Base-by-base conservation (phyloP, 2,888 invertebrate genomes). In the Noctuana brunneofusca region DNA sequence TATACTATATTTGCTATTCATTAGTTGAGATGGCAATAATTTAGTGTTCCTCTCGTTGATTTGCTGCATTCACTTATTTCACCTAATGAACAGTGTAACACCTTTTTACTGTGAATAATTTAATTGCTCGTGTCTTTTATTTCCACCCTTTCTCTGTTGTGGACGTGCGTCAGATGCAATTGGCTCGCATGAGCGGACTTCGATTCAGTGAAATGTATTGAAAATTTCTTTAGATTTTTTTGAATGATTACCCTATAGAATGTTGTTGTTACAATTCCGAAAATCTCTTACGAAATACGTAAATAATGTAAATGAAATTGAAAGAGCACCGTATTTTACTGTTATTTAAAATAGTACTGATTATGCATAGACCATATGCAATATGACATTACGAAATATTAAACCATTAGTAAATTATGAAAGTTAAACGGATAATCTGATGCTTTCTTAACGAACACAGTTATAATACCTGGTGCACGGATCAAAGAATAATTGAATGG, bases 401-500 rank as follows among this genome's bases (percentile, higher is more conserved):
- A n/a, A 2, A 38, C 38, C 38, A 38, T 30, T 12, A 32, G 1
- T 2, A 32, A 32, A 32, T 32, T 32, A 4, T 2, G 1, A 12
- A 32, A 32, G 12, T 32, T 32, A 4, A 1, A 11, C 32, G 32
- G 5, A 41, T 41, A 41, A 16, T 41, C 20, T 41, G 41, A 8
- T 41, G 16, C 2, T 20, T 46, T 46, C 18, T 16, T 46, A 46
- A 18, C 1, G 20, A 46, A 41, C 5, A 8, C n/a, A 16, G 41
- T 46, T 8, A 11, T 46, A 11, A 18, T 46, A 46, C 24, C 18
- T 46, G 24, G n/a, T 24, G 14, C 49, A 14, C 8, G 27, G 14
- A 27, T 6, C 14, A 56, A 48, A 49, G 66, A 63, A 71, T 74
- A 86, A 85, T 87, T 85, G 83, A 83, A 81, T 78, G 75, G 77